Evolutionary conservation across 2,113 vertebrate species (phyloP).

Genomic region (Mixornis gularis): DNA sequence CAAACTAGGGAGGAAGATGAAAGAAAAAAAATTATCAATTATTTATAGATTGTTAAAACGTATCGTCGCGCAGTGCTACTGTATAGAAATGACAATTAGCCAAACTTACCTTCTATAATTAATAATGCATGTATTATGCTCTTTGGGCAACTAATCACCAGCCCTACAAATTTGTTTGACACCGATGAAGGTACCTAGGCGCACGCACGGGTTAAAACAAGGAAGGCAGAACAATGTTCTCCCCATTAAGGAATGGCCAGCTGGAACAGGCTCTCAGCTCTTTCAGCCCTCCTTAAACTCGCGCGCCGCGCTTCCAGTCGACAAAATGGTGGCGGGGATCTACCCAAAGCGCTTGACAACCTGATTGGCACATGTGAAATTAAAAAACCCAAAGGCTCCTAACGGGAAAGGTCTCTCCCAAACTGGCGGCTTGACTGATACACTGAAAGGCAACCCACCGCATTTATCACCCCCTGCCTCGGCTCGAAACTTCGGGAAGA

Average conservation of each 20-base stretch:
- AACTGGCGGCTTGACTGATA: constrained; percentile 39
- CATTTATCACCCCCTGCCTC: constrained; percentile 42
- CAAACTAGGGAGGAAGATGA: constrained; percentile 97
- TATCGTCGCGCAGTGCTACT: constrained; percentile 85
- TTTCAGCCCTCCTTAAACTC: constrained; percentile 11
- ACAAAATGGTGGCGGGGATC: constrained; percentile 61
- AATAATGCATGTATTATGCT: constrained; percentile 91
- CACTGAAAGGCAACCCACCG: constrained; percentile 32
- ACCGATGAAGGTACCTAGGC: constrained; percentile 69
- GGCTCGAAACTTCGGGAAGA: neutral
- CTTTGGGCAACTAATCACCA: constrained; percentile 83
- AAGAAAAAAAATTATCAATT: constrained; percentile 99
- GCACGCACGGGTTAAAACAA: constrained; percentile 43
- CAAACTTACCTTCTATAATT: constrained; percentile 95
- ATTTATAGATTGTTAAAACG: constrained; percentile 96
- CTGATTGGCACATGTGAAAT: constrained; percentile 44
- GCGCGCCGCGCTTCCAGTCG: constrained; percentile 12
- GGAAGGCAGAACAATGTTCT: constrained; percentile 56
- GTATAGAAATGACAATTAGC: constrained; percentile 88
- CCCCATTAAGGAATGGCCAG: constrained; percentile 39
- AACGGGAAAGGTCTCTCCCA: constrained; percentile 4
- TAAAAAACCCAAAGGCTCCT: neutral
- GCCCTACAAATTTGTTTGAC: constrained; percentile 75
- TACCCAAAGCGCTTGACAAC: constrained; percentile 36
- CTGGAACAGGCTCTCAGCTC: constrained; percentile 50